Evolutionary conservation across 23 tunicate genomes (phyloP), one percentile per base, ranked within the genome.

Genomic region (Botrylloides violaceus): DNA sequence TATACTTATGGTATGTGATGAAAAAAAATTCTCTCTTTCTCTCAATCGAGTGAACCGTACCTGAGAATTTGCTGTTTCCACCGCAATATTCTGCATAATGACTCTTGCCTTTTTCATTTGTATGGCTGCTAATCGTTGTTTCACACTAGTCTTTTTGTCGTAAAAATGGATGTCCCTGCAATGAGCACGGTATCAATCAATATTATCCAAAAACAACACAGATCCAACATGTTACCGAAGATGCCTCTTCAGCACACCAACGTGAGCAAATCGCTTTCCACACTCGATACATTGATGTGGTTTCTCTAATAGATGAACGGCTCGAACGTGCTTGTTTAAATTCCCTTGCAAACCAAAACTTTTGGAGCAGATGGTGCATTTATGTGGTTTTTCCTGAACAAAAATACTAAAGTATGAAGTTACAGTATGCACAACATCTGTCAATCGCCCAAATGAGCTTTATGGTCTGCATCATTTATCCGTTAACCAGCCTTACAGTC

Each of bases 271-370:
- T 49, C 97, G 73, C 70, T 90, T 90, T 5, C 97, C 97, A 62
- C 97, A 90, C 34, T 90, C 97, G 4, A 90, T 76, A 36, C 97
- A 90, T 66, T 90, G 97, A 62, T 90, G 97, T 6, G 97, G 97
- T 58, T 90, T 90, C 76, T 90, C 97, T 75, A 78, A 39, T 78
- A 78, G 66, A 53, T 90, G 97, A 24, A 90, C 97, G 28, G 97
- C 97, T 58, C 86, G 73, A 5, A 90, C 78, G 66, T 90, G 97
- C 47, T 90, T 90, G 70, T 90, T 90, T 73, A 90, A 37, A 58
- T 90, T 90, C 0, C 97, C 97, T 55, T 76, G 85, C 24, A 90
- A 47, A 6, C 97, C 97, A 49, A 90, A 90, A 27, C 34, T 35
- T 63, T 90, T 90, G 34, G 79, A 63, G 53, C 97, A 90, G 28